Evolutionary conservation across 2,888 invertebrate genomes (phyloP), one percentile per base, ranked within the genome.

Genomic region (Pandemis cinnamomeana): DNA sequence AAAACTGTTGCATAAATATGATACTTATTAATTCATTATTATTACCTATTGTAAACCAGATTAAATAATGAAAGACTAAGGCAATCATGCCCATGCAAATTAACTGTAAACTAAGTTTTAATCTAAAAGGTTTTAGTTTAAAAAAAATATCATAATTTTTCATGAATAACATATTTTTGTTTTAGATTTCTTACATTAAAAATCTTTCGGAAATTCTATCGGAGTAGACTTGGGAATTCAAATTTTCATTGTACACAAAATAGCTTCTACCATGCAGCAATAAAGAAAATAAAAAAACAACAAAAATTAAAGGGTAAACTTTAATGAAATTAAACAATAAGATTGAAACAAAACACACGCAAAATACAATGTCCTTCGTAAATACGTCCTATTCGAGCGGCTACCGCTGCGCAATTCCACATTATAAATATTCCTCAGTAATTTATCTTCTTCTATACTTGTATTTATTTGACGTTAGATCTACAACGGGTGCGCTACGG

Each of bases 401-500:
- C 83, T 85, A 82, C 81, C 81, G 78, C 75, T 75, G 67, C 64
- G 51, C 67, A 10, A 41, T 46, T 53, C 64, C 84, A 82, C 81
- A 78, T 80, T 78, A 78, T 80, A 80, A 80, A 81, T 27, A 83
- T 78, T 82, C 76, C 74, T 77, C 74, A 76, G 61, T 55, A 11
- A 68, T 60, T 75, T 76, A 75, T 89, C 93, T 91, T 89, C 91
- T 91, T 87, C 90, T 88, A 88, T 89, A 91, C 88, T 91, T 93
- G 91, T 87, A 92, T 91, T 88, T 93, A 88, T 91, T 93, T 88
- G 88, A 81, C 79, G 86, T 86, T 81, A 90, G 84, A 87, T 91
- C 91, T 90, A 94, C 87, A 81, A 88, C 89, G 89, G 93, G 92
- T 88, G 93, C 93, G 91, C 93, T 93, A 93, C 85, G 90, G 87